These are phyloP conservation scores for Gopherus evgoodei DNA, from an alignment of 2,113 vertebrate genomes.

Conservation along the genomic window DNA sequence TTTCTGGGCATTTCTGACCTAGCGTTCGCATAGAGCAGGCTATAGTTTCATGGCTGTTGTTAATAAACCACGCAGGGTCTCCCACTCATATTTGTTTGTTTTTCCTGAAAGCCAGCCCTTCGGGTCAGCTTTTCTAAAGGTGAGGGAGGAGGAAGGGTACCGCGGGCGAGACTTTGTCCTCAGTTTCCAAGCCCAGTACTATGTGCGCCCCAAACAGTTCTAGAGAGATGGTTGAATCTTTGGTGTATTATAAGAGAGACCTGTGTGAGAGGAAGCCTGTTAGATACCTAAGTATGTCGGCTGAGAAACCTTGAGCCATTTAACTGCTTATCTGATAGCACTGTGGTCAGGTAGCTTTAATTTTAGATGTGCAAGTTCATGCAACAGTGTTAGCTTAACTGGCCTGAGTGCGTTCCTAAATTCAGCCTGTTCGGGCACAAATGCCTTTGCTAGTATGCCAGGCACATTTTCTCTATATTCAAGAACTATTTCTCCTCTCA, in stretches of 20 bases:
- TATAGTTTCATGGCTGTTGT: not conserved
- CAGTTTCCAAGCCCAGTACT: not conserved
- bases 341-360: not conserved
- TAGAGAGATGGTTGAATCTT: rapidly evolving
- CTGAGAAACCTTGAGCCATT: not conserved
- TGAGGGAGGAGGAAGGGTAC: slow-evolving; percentile 42
- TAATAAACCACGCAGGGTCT: not conserved
- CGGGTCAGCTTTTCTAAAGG: not conserved
- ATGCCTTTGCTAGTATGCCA: not conserved
- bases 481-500: not conserved
- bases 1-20: not conserved
- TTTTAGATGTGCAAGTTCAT: not conserved
- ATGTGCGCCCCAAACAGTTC: not conserved
- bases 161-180: not conserved
- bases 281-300: not conserved
- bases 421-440: rapidly evolving
- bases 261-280: not conserved
- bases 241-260: not conserved
- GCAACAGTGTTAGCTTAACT: not conserved
- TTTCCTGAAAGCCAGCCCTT: not conserved
- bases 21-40: not conserved
- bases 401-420: not conserved
- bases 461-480: not conserved
- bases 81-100: not conserved
- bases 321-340: not conserved